These are phyloP conservation scores for Archocentrus centrarchus DNA, from an alignment of 2,113 vertebrate genomes.

Conservation along the genomic window DNA sequence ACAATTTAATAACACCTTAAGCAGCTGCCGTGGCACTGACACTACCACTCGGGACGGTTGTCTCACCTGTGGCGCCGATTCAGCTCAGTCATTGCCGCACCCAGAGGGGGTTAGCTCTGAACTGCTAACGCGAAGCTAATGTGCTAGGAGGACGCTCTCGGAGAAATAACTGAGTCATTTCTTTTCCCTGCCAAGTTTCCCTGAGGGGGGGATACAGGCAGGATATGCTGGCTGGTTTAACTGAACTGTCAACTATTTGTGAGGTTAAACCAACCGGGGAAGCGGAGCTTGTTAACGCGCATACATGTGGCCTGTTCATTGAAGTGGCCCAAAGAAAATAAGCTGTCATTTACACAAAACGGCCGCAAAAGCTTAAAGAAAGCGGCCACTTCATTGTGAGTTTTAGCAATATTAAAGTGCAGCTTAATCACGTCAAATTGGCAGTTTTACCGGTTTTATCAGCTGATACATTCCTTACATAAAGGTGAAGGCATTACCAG, in stretches of 20 bases:
- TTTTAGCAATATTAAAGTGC: neutral
- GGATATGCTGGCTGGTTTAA: neutral
- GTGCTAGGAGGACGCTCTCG: neutral
- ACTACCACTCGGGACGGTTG: neutral
- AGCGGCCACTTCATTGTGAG: neutral
- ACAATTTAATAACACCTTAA: neutral
- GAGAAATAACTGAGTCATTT: constrained; percentile 20
- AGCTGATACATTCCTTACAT: too few relatives aligned
- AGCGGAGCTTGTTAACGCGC: neutral
- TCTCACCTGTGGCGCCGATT: neutral
- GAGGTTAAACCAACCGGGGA: neutral
- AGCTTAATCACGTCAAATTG: neutral
- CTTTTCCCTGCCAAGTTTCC: neutral
- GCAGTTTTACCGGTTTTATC: neutral
- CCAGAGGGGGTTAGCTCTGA: constrained; percentile 56
- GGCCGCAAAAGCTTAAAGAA: neutral
- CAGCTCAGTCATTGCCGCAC: constrained; percentile 58
- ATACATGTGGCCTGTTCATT: neutral
- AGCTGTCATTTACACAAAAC: neutral
- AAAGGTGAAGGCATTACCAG: neutral
- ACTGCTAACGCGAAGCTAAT: constrained; percentile 58
- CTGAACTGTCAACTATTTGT: neutral
- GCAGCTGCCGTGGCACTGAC: neutral
- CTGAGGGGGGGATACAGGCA: too few relatives aligned
- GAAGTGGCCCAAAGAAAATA: neutral